Evolutionary conservation across 2,113 vertebrate genomes (phyloP), one percentile per base, ranked within the genome.

Genomic region (Cettia cetti): DNA sequence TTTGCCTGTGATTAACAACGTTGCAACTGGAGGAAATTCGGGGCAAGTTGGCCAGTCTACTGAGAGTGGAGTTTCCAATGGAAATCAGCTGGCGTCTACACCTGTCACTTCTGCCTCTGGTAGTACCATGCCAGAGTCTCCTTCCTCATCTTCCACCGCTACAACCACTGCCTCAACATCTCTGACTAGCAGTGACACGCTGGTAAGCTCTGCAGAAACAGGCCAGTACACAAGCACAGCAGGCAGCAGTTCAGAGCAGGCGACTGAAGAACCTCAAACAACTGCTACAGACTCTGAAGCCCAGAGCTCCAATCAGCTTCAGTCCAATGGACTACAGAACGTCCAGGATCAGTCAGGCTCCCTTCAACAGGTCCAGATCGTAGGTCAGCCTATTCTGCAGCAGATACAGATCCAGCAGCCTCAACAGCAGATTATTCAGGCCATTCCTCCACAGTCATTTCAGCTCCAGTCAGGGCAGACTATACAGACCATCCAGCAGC

Each of bases 361-460:
- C 82, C 98, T 99, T 94, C 99, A 99, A 95, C 99, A 99, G 97
- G 99, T 99, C 61, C 98, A 99, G 88, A 99, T 99, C 6, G 99
- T 99, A 92, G 99, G 99, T 45, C 99, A 99, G 95, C 99, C 99
- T 76, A 96, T 99, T 86, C 97, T 99, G 70, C 99, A 99, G 86
- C 99, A 99, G 97, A 99, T 99, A 89, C 99, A 99, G 98, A 98
- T 99, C 86, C 99, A 99, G 59, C 98, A 98, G 96, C 98, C 98
- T 69, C 99, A 98, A 79, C 98, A 98, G 81, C 98, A 98, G 95
- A 98, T 98, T 20, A 97, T 98, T 95, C 98, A 99, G 96, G 98
- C 98, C 71, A 97, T 98, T 92, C 98, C 98, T 76, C 98, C 98
- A 71, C 99, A 99, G 97, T 98, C 98, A 40, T 98, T 98, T 97